A percentile compares a stretch with the other conserved stretches of the same genome.
Evolutionary conservation across 1,140 invertebrate species (phyloP).

Genomic region (Octopus bimaculoides): DNA sequence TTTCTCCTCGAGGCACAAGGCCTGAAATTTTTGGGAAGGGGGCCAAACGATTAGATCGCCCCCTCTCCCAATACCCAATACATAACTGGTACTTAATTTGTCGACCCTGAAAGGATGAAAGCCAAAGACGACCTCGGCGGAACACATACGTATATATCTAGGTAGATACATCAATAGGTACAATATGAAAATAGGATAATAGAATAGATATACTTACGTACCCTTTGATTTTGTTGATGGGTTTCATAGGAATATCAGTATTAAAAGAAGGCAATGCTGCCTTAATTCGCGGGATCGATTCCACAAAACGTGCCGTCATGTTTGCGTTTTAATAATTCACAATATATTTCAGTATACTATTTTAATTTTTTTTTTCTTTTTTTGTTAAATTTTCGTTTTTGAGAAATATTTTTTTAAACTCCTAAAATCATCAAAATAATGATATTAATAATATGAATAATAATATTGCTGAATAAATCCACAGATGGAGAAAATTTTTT

Average conservation of each 20-base stretch:
- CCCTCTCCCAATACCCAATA: no score
- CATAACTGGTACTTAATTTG: no score
- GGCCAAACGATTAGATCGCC: no score
- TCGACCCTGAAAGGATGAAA: no score
- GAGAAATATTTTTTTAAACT: neutral
- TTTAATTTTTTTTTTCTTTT: neutral
- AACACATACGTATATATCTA: neutral
- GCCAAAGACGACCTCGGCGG: no score
- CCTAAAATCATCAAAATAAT: neutral
- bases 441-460: neutral
- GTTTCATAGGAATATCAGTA: constrained; percentile 1
- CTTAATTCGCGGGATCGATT: neutral
- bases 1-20: no score
- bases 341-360: neutral
- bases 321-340: neutral
- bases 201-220: neutral
- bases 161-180: neutral
- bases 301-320: neutral
- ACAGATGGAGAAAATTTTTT: neutral
- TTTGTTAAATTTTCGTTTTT: neutral
- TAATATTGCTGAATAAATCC: neutral
- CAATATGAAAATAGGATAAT: neutral
- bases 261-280: neutral
- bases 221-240: neutral
- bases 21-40: no score